phyloP scores from a whole-genome alignment of 2,888 invertebrate species.

The Griposia aprilina region DNA sequence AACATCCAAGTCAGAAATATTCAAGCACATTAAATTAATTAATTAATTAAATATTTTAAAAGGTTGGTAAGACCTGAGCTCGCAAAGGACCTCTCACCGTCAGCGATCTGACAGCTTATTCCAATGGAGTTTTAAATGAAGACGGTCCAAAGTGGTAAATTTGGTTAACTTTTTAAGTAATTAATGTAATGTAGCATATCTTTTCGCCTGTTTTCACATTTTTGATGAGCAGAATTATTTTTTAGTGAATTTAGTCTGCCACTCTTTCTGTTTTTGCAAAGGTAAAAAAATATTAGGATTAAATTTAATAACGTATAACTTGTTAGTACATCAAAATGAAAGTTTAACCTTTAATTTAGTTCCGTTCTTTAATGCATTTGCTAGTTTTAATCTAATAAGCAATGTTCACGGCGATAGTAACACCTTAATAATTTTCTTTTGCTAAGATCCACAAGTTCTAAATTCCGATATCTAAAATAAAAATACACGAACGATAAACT shows the following conservation, averaged over 20 bases:
- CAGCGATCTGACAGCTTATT: constrained; percentile 50
- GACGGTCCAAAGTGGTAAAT: constrained; percentile 41
- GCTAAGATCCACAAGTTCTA: not conserved
- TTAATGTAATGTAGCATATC: constrained; percentile 27
- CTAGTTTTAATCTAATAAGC: not conserved
- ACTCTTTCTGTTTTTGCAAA: not conserved
- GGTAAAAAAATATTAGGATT: too few species aligned
- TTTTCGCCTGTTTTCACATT: constrained; percentile 39
- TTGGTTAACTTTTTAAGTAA: constrained; percentile 50
- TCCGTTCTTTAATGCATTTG: not conserved
- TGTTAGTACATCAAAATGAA: not conserved
- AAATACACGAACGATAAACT: not conserved
- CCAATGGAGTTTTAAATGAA: constrained; percentile 49
- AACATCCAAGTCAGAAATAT: constrained; percentile 30
- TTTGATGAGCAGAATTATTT: constrained; percentile 4
- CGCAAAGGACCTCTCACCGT: constrained; percentile 41
- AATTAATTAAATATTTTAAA: constrained; percentile 48
- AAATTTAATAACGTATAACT: not conserved
- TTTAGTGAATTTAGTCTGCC: not conserved
- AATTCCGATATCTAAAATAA: not conserved
- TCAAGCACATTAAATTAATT: constrained; percentile 50
- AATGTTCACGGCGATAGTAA: not conserved
- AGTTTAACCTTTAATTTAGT: not conserved
- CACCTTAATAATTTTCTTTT: not conserved
- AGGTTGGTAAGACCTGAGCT: constrained; percentile 33